Conservation (phyloP, 2,797 vertebrate genomes). For the Pelobates cultripes region DNA sequence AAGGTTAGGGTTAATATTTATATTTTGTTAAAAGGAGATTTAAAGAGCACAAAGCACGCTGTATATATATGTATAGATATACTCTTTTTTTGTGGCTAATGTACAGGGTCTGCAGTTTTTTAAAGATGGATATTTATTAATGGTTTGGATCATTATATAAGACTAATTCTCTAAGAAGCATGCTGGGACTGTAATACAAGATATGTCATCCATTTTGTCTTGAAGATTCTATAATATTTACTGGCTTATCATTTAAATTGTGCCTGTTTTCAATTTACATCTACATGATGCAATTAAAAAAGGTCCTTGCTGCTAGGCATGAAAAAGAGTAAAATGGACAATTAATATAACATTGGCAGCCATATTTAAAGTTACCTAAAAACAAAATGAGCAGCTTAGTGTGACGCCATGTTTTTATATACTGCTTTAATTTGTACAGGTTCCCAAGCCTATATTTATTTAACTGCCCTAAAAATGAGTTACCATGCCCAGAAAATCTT, state of each 20-base stretch:
- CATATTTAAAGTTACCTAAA: slow-evolving; percentile 1
- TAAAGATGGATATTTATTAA: neutral
- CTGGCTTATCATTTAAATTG: no score
- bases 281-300: no score
- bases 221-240: no score
- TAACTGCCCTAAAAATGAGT: no score
- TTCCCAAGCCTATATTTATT: no score
- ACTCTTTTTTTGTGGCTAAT: neutral
- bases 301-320: no score
- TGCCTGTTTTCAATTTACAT: no score
- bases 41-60: slow-evolving; percentile 1
- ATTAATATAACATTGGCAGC: neutral
- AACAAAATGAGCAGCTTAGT: neutral
- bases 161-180: neutral
- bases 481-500: no score
- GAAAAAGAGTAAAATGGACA: no score
- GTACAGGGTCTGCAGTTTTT: neutral
- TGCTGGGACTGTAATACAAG: no score
- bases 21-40: neutral
- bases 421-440: no score
- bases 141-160: neutral
- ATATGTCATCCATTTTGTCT: no score
- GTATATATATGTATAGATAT: neutral
- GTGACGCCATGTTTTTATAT: neutral
- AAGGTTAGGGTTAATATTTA: neutral